A percentile compares a stretch with the other conserved stretches of the same genome.
Evolutionary conservation across 2,888 invertebrate genomes (phyloP).

Genomic region (Temnothorax rugatulus): DNA sequence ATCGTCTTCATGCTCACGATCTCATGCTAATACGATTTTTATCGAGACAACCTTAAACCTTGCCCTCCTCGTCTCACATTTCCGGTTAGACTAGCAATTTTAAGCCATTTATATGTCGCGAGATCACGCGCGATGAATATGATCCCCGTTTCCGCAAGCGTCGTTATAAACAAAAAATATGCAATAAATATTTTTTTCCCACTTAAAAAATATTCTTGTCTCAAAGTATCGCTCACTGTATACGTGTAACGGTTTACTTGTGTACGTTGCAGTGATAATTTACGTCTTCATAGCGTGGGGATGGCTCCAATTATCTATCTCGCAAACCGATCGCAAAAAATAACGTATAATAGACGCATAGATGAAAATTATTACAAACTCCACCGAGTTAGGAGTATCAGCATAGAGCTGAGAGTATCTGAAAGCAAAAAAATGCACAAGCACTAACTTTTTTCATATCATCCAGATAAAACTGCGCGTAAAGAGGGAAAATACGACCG

Average conservation of each 20-base stretch:
- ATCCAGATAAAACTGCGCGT: slow-evolving; percentile 41
- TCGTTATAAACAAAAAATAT: not conserved
- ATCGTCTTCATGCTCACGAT: slow-evolving; percentile 2
- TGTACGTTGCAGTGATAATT: not conserved
- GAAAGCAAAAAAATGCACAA: slow-evolving; percentile 20
- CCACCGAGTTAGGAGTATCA: slow-evolving; percentile 1
- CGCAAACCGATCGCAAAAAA: not conserved
- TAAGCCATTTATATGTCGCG: not conserved
- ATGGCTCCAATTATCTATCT: slow-evolving; percentile 13
- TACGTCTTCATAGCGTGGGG: not conserved
- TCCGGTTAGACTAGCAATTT: not conserved
- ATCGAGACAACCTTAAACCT: not conserved
- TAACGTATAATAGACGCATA: slow-evolving; percentile 8
- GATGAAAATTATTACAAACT: slow-evolving; percentile 23
- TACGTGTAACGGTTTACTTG: not conserved
- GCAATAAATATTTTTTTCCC: not conserved
- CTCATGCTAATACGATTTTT: slow-evolving; percentile 28
- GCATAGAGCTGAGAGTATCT: slow-evolving; percentile 11
- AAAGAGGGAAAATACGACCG: slow-evolving; percentile 32
- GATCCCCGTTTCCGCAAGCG: not conserved
- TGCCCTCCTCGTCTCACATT: not conserved
- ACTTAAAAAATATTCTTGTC: not conserved
- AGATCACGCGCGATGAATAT: not conserved
- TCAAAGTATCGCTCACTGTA: not conserved
- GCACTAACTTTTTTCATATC: slow-evolving; percentile 50